Percentiles rank a stretch among this genome's conserved stretches.
These are phyloP conservation scores for Halcyon senegalensis DNA, from an alignment of 2,113 vertebrate genomes.

Conservation along the genomic window DNA sequence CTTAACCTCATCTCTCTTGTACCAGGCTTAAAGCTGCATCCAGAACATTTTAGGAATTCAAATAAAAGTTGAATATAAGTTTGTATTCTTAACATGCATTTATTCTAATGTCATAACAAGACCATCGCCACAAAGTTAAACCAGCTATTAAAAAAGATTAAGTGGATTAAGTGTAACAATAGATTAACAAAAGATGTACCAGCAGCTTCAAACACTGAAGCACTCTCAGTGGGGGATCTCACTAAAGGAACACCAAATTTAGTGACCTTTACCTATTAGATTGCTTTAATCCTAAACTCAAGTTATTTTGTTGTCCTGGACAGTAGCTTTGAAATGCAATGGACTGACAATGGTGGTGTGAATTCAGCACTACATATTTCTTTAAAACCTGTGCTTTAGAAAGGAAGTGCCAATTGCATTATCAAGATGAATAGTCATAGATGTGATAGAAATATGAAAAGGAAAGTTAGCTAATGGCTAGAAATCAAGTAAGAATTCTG, in stretches of 20 bases:
- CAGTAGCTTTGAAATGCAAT: background rate
- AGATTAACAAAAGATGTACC: background rate
- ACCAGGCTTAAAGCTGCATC: background rate
- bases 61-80: background rate
- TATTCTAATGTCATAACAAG: background rate
- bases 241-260: background rate
- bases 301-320: background rate
- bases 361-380: background rate
- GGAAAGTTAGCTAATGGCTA: background rate
- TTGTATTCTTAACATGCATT: background rate
- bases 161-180: background rate
- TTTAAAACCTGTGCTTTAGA: background rate
- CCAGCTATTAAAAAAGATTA: background rate
- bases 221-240: background rate
- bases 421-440: background rate
- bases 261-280: background rate
- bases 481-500: background rate
- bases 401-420: background rate
- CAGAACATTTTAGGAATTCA: background rate
- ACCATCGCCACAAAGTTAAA: background rate
- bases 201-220: background rate
- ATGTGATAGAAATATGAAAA: background rate
- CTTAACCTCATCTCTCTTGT: background rate
- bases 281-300: background rate
- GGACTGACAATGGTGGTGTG: background rate